Percentiles rank a stretch among this genome's conserved stretches.
Evolutionary conservation across 2,797 vertebrate species (phyloP).

Genomic region (Triplophysa yarkandensis): DNA sequence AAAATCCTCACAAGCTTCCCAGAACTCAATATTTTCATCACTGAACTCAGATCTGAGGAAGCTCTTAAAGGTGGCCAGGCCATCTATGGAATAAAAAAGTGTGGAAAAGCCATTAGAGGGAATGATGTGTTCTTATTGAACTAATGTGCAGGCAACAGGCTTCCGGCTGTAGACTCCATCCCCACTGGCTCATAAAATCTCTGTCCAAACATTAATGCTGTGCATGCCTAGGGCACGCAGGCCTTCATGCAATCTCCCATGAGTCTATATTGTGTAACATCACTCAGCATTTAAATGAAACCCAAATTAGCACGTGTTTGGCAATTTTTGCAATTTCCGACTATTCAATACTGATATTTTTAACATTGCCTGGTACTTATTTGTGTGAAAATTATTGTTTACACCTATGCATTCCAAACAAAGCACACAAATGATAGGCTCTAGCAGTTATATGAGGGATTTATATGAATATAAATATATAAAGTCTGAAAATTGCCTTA

Average conservation of each 20-base stretch:
- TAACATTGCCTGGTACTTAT: not conserved
- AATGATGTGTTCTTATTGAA: constrained; percentile 5
- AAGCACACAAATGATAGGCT: constrained; percentile 6
- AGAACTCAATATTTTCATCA: constrained; percentile 95
- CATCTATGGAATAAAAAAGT: constrained; percentile 73
- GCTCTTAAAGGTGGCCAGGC: constrained; percentile 83
- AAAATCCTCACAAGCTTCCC: constrained; percentile 93
- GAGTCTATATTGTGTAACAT: not conserved
- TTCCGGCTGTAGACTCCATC: constrained; percentile 8
- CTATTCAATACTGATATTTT: not conserved
- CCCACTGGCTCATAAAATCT: constrained; percentile 26
- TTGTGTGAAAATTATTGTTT: not conserved
- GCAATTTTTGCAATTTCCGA: not conserved
- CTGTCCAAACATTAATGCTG: constrained; percentile 26
- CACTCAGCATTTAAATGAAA: not conserved
- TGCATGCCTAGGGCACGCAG: constrained; percentile 6
- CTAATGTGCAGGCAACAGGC: constrained; percentile 12
- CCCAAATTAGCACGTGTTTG: not conserved
- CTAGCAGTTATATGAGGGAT: not conserved
- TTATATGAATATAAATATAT: not conserved
- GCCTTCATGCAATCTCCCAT: not conserved
- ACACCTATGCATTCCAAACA: constrained; percentile 5
- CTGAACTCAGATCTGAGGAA: constrained; percentile 98
- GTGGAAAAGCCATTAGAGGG: constrained; percentile 13
- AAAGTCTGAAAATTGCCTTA: not conserved